A percentile compares a stretch with the other conserved stretches of the same genome.
Conservation (phyloP, 2,888 invertebrate genomes). For the Leptothorax acervorum region DNA sequence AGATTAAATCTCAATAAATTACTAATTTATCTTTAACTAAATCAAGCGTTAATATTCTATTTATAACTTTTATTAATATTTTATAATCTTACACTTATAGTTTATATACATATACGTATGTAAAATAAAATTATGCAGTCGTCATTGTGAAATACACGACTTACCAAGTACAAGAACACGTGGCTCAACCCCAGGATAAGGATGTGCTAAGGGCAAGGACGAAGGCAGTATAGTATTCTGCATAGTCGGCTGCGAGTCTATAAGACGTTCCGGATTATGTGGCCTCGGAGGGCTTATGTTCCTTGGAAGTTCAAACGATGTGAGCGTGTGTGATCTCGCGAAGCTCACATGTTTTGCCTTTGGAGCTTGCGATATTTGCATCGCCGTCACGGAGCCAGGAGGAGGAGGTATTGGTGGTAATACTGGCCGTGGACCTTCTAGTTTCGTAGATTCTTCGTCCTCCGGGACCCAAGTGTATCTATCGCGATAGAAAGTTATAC, state of each 20-base stretch:
- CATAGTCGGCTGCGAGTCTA: conserved; percentile 84
- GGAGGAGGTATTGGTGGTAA: conserved; percentile 86
- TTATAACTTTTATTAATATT: neutral
- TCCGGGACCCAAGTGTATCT: conserved; percentile 92
- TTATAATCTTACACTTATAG: neutral
- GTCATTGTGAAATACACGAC: conserved; percentile 14
- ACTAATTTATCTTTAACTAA: neutral
- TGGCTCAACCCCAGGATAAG: conserved; percentile 80
- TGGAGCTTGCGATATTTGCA: conserved; percentile 88
- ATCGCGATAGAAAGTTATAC: conserved; percentile 9
- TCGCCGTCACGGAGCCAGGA: conserved; percentile 81
- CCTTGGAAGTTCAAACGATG: conserved; percentile 90
- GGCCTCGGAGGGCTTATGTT: conserved; percentile 86
- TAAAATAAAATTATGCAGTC: neutral
- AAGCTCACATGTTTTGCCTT: conserved; percentile 97
- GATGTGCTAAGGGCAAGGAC: conserved; percentile 75
- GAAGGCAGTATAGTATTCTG: conserved; percentile 78
- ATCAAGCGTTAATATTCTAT: neutral
- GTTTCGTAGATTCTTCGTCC: conserved; percentile 90
- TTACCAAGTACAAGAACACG: conserved; percentile 85
- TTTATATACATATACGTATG: neutral
- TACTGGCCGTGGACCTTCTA: conserved; percentile 89
- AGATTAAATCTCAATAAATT: conserved; percentile 14
- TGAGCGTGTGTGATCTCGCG: conserved; percentile 94
- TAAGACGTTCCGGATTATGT: conserved; percentile 85